A percentile compares a stretch with the other conserved stretches of the same genome.
Conservation (phyloP, 1,140 invertebrate genomes). For the Eumeta japonica region DNA sequence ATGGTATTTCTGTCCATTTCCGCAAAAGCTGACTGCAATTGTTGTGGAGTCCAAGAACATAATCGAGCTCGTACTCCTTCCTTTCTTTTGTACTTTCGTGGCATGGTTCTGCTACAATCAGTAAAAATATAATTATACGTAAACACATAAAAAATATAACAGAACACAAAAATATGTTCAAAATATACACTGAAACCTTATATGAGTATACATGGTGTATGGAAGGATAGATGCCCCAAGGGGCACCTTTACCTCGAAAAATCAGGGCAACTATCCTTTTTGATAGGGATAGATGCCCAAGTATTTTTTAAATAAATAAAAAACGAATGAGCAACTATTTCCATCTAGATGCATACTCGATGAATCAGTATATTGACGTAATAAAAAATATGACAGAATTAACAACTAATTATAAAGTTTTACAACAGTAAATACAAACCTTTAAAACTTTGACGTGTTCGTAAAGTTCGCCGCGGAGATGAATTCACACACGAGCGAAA, state of each 20-base stretch:
- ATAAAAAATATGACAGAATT: too few relatives aligned
- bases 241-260: constrained; percentile 10
- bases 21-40: constrained; percentile 10
- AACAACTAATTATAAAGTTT: constrained; percentile 2
- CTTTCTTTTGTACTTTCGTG: constrained; percentile 15
- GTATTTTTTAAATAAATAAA: constrained; percentile 3
- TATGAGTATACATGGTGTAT: constrained; percentile 4
- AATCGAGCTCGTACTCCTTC: constrained; percentile 13
- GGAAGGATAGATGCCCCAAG: constrained; percentile 11
- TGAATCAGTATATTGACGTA: too few relatives aligned
- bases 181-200: constrained; percentile 3
- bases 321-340: constrained; percentile 1
- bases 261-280: too few relatives aligned
- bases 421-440: too few relatives aligned
- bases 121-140: constrained; percentile 3
- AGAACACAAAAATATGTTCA: not conserved
- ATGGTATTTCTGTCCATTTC: constrained; percentile 15
- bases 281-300: too few relatives aligned
- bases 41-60: constrained; percentile 16
- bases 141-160: constrained; percentile 1
- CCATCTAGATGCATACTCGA: too few relatives aligned
- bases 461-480: too few relatives aligned
- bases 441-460: too few relatives aligned
- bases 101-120: constrained; percentile 11
- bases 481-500: too few relatives aligned